Conservation (phyloP, 2,113 vertebrate genomes). For the Alectura lathami region DNA sequence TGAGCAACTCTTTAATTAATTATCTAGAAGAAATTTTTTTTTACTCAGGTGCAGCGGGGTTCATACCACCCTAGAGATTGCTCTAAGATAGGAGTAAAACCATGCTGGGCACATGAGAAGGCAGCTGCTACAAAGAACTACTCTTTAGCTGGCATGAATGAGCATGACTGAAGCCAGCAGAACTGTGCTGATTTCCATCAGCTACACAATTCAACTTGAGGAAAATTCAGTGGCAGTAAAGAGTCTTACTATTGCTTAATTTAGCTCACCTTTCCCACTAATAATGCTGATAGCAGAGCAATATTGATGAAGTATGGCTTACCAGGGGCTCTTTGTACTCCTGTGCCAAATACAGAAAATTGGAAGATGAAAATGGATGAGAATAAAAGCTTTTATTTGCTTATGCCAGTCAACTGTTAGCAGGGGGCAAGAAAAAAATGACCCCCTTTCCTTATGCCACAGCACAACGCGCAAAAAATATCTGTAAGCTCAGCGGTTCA, state of each 20-base stretch:
- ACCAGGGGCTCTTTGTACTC: not conserved
- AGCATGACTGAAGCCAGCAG: not conserved
- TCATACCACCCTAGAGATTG: not conserved
- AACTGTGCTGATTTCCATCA: not conserved
- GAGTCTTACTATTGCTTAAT: not conserved
- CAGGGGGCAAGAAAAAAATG: not conserved
- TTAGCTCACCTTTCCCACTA: not conserved
- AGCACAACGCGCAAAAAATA: not conserved
- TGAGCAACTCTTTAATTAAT: not conserved
- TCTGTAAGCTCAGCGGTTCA: not conserved
- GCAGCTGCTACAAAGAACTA: slow-evolving; percentile 7
- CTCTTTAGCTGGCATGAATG: slow-evolving; percentile 2
- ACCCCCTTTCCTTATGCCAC: not conserved
- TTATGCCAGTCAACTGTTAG: not conserved
- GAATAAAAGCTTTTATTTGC: not conserved
- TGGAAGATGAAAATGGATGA: not conserved
- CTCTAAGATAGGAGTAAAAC: not conserved
- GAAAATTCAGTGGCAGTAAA: slow-evolving; percentile 3
- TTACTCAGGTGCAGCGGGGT: not conserved
- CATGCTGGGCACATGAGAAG: not conserved
- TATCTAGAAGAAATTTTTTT: not conserved
- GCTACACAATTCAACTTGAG: not conserved
- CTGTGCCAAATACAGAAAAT: not conserved
- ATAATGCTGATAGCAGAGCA: slow-evolving; percentile 2
- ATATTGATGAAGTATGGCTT: not conserved